Conservation (phyloP, 2,888 invertebrate genomes). For the Drepanosiphum platanoidis region DNA sequence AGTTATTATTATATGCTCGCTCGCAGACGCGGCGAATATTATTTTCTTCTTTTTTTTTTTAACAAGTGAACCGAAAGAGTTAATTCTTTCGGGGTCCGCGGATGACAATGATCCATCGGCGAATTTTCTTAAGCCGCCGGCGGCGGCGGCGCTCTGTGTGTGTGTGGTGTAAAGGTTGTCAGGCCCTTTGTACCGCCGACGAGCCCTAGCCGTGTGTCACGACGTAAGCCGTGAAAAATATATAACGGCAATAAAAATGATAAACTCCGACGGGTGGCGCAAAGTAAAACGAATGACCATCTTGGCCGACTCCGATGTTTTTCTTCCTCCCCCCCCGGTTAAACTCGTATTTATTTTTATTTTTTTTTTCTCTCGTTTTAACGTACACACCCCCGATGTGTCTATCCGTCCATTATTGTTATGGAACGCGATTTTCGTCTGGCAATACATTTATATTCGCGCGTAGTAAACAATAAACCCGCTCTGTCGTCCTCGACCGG, state of each 20-base stretch:
- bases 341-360: neutral
- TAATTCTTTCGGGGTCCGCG: conserved; percentile 22
- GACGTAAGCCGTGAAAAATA: conserved; percentile 46
- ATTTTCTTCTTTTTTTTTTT: neutral
- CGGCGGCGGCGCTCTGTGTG: no score
- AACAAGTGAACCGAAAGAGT: conserved; percentile 24
- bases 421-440: neutral
- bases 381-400: neutral
- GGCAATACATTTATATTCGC: no score
- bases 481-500: no score
- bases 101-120: conserved; percentile 58
- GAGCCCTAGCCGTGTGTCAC: neutral
- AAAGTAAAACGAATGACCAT: conserved; percentile 59
- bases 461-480: neutral
- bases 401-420: neutral
- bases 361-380: neutral
- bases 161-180: conserved; percentile 31
- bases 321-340: neutral
- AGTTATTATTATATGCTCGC: neutral
- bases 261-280: conserved; percentile 53
- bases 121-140: conserved; percentile 47
- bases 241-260: conserved; percentile 61
- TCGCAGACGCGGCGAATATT: no score
- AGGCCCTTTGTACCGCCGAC: conserved; percentile 22
- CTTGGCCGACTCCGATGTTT: neutral